These are phyloP conservation scores for Cettia cetti DNA, from an alignment of 2,113 vertebrate genomes.

Conservation along the genomic window DNA sequence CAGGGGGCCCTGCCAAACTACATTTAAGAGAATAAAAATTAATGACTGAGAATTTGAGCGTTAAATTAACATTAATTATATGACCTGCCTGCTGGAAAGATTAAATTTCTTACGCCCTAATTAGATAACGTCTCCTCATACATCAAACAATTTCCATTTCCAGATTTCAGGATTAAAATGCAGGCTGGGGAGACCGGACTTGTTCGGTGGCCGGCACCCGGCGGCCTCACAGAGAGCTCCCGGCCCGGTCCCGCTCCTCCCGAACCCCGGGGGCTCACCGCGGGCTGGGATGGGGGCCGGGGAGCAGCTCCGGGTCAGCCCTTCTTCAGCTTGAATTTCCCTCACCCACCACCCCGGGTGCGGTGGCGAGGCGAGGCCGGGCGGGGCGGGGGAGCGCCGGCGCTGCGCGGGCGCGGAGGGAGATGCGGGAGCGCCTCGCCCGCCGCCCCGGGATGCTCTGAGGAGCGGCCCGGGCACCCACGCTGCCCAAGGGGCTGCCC, in stretches of 20 bases:
- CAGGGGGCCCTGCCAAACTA: slow-evolving; percentile 88
- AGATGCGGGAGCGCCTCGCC: background rate
- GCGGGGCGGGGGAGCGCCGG: background rate
- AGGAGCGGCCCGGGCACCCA: background rate
- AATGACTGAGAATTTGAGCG: slow-evolving; percentile 97
- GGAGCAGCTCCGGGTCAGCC: background rate
- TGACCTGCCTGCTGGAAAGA: slow-evolving; percentile 98
- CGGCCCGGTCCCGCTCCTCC: background rate
- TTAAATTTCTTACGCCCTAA: slow-evolving; percentile 98
- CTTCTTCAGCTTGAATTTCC: background rate
- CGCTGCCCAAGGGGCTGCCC: background rate
- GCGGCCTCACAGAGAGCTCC: background rate
- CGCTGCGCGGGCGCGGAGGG: background rate
- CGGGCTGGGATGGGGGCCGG: background rate
- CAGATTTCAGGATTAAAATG: slow-evolving; percentile 71
- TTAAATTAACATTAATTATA: slow-evolving; percentile 99
- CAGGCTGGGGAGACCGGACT: background rate
- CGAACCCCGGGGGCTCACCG: background rate
- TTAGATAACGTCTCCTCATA: slow-evolving; percentile 96
- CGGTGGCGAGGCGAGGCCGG: background rate
- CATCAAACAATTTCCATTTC: slow-evolving; percentile 90
- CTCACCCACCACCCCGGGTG: background rate
- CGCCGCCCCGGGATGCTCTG: background rate
- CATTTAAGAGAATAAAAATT: slow-evolving; percentile 99
- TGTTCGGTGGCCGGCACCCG: background rate